Evolutionary conservation across 1,140 invertebrate species (phyloP), one percentile per base, ranked within the genome.

Genomic region (Caenorhabditis latens): DNA sequence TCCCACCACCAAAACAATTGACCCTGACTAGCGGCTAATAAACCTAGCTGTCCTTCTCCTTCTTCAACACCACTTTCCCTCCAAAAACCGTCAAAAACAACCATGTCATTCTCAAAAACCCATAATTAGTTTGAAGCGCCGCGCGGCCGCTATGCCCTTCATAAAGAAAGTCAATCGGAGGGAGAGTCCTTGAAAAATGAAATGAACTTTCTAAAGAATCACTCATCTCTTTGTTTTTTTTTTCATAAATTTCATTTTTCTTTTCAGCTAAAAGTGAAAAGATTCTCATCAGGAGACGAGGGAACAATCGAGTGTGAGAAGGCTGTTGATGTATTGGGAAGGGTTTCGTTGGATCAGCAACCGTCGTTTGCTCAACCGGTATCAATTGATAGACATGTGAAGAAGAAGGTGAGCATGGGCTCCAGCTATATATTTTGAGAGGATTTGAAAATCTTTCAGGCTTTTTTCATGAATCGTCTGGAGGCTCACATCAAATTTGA

Each of bases 401-500:
- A 85, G 46, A 85, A 85, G 53, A 85, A 85, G 84, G 84, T 85
- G 3, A 13, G 42, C 21, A 16, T 32, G 32, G 32, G 32, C 32
- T 32, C 32, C 0, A 0, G 3, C 3, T 24, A 16, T 4, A 42
- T 21, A 8, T 2, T 7, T 2, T 2, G 65, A n/a, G 16, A 50
- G 11, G 42, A 0, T 11, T 84, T 21, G n/a, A 53, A 4, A 9
- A 21, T 43, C 43, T 67, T 85, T 43, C 19, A 85, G 84, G 67
- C 67, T 3, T 85, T 85, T 50, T 85, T 65, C 67, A 71, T 85
- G 46, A 85, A 85, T 46, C 84, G 84, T 42, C 67, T 85, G 1
- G 84, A 85, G 11, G 84, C 84, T 58, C 63, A 85, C 21, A 67
- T 85, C 84, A 48, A 65, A 32, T 85, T 85, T 46, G 84, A 85